phyloP scores from a whole-genome alignment of 2,113 vertebrate species.

The Hiodon alosoides region DNA sequence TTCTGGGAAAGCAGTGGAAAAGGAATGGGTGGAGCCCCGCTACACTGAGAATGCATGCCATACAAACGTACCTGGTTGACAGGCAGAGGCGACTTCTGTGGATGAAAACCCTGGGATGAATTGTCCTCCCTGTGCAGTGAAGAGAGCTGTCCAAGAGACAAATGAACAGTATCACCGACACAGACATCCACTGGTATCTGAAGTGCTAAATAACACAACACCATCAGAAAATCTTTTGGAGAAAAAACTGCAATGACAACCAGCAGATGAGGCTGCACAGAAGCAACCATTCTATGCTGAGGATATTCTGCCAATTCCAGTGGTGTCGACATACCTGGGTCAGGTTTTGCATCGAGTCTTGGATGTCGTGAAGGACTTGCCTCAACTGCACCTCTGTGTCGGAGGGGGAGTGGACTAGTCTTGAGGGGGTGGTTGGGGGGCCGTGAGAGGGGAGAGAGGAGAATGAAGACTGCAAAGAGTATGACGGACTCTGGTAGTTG shows the following conservation, averaged over 20 bases:
- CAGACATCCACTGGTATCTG: background rate
- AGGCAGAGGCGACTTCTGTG: conserved; percentile 66
- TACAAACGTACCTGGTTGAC: conserved; percentile 68
- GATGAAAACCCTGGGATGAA: conserved; percentile 54
- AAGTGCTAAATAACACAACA: background rate
- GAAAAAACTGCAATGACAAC: too few relatives aligned
- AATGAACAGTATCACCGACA: background rate
- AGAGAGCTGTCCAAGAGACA: conserved; percentile 47
- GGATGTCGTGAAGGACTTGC: conserved; percentile 85
- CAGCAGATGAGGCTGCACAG: too few relatives aligned
- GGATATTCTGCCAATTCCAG: too few relatives aligned
- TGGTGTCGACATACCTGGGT: conserved; percentile 64
- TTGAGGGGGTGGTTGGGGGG: background rate
- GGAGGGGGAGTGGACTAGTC: conserved; percentile 43
- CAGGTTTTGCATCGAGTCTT: conserved; percentile 81
- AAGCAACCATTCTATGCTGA: too few relatives aligned
- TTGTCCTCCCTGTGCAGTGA: conserved; percentile 58
- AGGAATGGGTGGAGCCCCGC: too few relatives aligned
- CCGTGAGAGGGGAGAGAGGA: background rate
- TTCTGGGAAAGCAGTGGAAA: too few relatives aligned
- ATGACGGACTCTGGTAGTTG: background rate
- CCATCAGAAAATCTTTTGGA: too few relatives aligned
- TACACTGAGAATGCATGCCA: background rate
- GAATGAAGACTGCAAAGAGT: background rate
- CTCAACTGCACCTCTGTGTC: conserved; percentile 87